Conservation (phyloP, 2,888 invertebrate species). For the Metacarcinus magister region DNA sequence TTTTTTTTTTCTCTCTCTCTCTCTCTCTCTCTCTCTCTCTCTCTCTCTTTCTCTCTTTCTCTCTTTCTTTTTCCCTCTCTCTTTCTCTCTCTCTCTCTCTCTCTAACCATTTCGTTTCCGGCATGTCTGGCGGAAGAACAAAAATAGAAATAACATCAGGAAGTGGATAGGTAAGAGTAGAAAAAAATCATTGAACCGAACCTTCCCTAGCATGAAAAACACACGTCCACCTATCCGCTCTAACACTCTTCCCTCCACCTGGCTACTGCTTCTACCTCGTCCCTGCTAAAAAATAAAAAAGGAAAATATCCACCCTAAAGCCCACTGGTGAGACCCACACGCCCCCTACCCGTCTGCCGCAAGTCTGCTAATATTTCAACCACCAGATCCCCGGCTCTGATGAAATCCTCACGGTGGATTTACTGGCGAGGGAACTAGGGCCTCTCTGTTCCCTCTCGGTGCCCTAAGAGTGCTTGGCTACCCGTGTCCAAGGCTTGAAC, state of each 20-base stretch:
- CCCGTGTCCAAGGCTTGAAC: background rate
- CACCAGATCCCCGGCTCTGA: conserved; percentile 71
- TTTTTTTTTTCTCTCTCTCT: background rate
- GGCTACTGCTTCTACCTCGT: background rate
- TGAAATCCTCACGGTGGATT: conserved; percentile 67
- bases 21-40: too few species aligned
- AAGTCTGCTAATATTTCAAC: conserved; percentile 70
- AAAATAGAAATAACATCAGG: background rate
- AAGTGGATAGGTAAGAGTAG: background rate
- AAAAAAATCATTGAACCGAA: background rate
- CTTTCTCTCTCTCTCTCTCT: background rate
- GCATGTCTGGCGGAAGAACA: background rate
- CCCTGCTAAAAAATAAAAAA: background rate
- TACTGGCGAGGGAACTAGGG: background rate
- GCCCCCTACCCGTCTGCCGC: conserved; percentile 48
- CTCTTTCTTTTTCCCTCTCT: too few species aligned
- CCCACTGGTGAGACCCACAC: background rate
- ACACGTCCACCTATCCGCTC: background rate
- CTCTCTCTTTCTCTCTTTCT: too few species aligned
- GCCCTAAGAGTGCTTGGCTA: background rate
- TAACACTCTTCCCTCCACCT: background rate
- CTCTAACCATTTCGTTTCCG: background rate
- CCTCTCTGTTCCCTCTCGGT: background rate
- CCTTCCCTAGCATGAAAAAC: too few species aligned
- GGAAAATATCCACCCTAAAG: background rate